Percentiles rank a stretch among this genome's conserved stretches.
Evolutionary conservation across 2,113 vertebrate species (phyloP).

Genomic region (Pluvialis apricaria): DNA sequence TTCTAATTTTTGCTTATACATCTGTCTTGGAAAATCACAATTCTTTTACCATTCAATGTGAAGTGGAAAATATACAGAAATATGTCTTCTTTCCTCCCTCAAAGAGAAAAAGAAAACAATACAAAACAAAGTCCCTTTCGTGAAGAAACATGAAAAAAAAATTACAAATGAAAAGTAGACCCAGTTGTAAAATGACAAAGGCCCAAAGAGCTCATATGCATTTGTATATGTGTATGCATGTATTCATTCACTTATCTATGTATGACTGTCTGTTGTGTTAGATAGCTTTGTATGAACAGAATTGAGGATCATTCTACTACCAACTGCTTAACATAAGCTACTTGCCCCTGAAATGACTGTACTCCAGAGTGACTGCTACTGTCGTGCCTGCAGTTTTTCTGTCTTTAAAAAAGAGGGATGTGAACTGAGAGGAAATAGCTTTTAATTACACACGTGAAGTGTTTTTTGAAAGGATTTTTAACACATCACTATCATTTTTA

Average conservation of each 20-base stretch:
- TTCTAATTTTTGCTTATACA: not conserved
- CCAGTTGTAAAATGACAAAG: not conserved
- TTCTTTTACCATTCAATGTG: not conserved
- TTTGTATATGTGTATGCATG: not conserved
- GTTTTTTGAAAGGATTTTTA: not conserved
- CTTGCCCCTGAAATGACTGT: not conserved
- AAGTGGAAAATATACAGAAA: not conserved
- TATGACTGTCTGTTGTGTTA: not conserved
- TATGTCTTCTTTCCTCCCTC: not conserved
- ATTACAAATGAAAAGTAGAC: not conserved
- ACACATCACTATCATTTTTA: not conserved
- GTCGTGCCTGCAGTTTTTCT: not conserved
- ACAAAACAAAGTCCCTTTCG: not conserved
- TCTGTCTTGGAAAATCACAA: not conserved
- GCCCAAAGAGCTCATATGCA: not conserved
- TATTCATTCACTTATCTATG: not conserved
- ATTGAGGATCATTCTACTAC: not conserved
- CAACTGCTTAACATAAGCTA: not conserved
- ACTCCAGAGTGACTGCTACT: not conserved
- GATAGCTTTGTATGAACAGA: not conserved
- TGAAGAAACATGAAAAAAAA: not conserved
- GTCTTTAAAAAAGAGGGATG: fast-evolving
- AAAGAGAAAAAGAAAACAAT: not conserved
- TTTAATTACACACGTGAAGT: not conserved
- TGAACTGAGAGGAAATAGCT: not conserved